Evolutionary conservation across 2,888 invertebrate species (phyloP), one percentile per base, ranked within the genome.

Genomic region (Protonemura montana): DNA sequence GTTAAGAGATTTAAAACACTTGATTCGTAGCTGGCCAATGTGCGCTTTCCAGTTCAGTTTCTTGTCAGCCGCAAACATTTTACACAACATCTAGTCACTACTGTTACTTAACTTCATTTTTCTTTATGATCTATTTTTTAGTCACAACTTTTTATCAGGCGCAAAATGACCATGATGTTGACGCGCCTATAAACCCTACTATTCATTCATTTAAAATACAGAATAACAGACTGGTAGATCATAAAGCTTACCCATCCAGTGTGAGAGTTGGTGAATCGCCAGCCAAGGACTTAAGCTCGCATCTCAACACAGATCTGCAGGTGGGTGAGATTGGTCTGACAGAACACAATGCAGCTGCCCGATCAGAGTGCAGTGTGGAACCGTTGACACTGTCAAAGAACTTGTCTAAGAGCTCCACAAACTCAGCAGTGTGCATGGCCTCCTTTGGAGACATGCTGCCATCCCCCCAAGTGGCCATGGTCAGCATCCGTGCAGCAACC

Each of bases 401-500:
- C 30, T 41, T 41, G 42, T 83, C 82, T 0, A 83, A 16, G 6
- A 35, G 35, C 3, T 41, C 42, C 2, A 83, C 21, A 16, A 83
- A 26, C 41, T 83, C 82, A 5, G 82, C 82, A 0, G 82, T 83
- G 82, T 83, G 35, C 41, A 26, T 83, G 1, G 41, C 82, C 30
- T 83, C 82, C 16, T 30, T 30, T 1, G 82, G 82, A 13, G 42
- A 41, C 16, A 42, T 7, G 16, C 13, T 41, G 0, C 82, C 82
- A 41, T 41, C 25, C 26, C 41, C 35, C 29, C 21, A 42, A 41
- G 82, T 42, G 2, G 82, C 35, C 25, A 83, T 26, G 3, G 84
- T 84, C n/a, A 84, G 81, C 78, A 87, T 86, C 7, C 25, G 42
- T 29, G 86, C 30, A 27, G 86, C 84, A 1, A 86, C 81, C 0